Evolutionary conservation across 92 coral and sea anemone species (phyloP), one percentile per base, ranked within the genome.

Genomic region (Paramuricea clavata): DNA sequence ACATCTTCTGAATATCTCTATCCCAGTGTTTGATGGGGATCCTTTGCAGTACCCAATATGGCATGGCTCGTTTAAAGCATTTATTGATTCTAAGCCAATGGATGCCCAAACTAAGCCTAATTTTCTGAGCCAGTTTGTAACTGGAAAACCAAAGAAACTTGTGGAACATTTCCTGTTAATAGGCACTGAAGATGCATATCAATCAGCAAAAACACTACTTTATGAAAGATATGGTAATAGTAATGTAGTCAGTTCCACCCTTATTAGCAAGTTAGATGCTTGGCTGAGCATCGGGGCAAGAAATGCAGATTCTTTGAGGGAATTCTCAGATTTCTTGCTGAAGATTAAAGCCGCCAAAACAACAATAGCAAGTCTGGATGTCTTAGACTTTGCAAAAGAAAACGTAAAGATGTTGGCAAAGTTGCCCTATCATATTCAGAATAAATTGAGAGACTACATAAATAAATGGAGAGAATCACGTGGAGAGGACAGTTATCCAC

Each of bases 21-120:
- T 92, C 54, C 88, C 95, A 52, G 50, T 87, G 57, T 92, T 79
- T 54, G 57, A 43, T 44, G 90, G 92, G n/a, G 92, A 91, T 65
- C 92, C 92, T 3, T 71, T 88, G 36, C 80, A 84, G 41, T 88
- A 91, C 34, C 92, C 86, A n/a, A 64, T 67, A 25, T 89, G 92
- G 89, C 62, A 78, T 12, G 85, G 86, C 77, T 82, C 90, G 33
- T 92, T 92, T 36, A 52, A 81, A 65, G 90, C 90, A 76, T 81
- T 85, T 16, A 31, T 85, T 32, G 92, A 85, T 60, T 81, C 81
- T 15, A 89, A 69, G 26, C 84, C 76, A 6, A 50, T 85, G 87
- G 90, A 85, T 36, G 85, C 94, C 49, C 81, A 92, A 52, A 85
- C 85, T 0, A 92, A 92, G 61, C 81, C 89, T 78, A 92, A 89